phyloP scores from a whole-genome alignment of 1,140 invertebrate species.

The Trachymyrmex septentrionalis region DNA sequence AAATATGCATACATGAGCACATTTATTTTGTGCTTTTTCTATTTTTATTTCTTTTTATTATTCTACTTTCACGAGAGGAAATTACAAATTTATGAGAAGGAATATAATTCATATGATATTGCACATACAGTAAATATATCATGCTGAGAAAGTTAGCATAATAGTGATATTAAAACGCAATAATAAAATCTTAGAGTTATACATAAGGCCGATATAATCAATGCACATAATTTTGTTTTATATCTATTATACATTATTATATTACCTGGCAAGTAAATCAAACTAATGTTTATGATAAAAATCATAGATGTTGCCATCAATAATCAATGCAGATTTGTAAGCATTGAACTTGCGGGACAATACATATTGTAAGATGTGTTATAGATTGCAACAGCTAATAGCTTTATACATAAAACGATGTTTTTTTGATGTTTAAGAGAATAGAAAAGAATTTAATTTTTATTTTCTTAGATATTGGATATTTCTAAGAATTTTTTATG shows the following conservation, averaged over 20 bases:
- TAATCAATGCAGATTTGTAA: conserved; percentile 55
- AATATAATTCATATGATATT: conserved; percentile 49
- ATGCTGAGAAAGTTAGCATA: conserved; percentile 64
- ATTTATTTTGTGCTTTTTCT: conserved; percentile 43
- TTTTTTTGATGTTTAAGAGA: conserved; percentile 10
- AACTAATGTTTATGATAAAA: conserved; percentile 75
- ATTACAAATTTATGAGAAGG: conserved; percentile 44
- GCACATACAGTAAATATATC: conserved; percentile 53
- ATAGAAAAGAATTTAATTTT: not conserved
- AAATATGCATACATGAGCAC: conserved; percentile 20
- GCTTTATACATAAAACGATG: not conserved
- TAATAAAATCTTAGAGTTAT: conserved; percentile 75
- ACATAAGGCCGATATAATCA: conserved; percentile 67
- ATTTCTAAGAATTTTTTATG: not conserved
- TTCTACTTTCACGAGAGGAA: conserved; percentile 21
- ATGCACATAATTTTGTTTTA: conserved; percentile 70
- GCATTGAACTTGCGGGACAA: conserved; percentile 53
- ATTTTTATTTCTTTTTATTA: not conserved
- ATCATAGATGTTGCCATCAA: conserved; percentile 59
- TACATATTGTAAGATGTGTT: conserved; percentile 54
- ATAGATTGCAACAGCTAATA: conserved; percentile 17
- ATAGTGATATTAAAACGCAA: conserved; percentile 78
- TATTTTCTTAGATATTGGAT: conserved; percentile 18
- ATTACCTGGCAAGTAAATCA: conserved; percentile 69
- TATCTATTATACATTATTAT: conserved; percentile 57